Evolutionary conservation across 1,140 invertebrate species (phyloP), one percentile per base, ranked within the genome.

Genomic region (Tetramorium simillimum): DNA sequence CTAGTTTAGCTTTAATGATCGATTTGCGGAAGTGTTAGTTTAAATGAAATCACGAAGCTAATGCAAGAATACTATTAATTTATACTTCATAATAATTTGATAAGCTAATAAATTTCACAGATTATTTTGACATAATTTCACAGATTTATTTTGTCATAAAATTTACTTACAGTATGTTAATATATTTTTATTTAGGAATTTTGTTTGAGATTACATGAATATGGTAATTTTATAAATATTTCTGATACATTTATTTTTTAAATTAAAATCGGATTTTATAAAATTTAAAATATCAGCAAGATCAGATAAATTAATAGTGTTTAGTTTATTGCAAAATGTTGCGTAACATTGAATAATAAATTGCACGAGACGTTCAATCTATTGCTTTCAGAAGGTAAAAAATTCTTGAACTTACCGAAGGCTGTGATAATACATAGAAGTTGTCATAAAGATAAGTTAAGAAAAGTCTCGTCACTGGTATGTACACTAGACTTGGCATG

Each of bases 401-500:
- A 86, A 72, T 51, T 51, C 46, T 72, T 37, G 16, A n/a, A 37
- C 43, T 46, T 21, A 77, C 51, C 53, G 82, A 75, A 89, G 82
- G 73, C 70, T 73, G 28, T 58, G 40, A 58, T 65, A 60, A 76
- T 33, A 84, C 63, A 49, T 37, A 43, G 18, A 53, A 24, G 16
- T 53, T 73, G 5, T 3, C 49, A 67, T 40, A 37, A 18, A 80
- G 88, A 89, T 89, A 86, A 89, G 67, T 76, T 12, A 14, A 21
- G 3, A 3, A 85, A 86, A 87, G 69, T 78, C 73, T 70, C 40
- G 85, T 86, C 65, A 85, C 78, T 69, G 46, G 49, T 58, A 33
- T 33, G 33, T 33, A 76, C 60, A 62, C 58, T 67, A 86, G 63
- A 72, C 87, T 89, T 72, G 56, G 80, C 63, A 80, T 78, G 77